phyloP scores from a whole-genome alignment of 37 sponge, comb jelly and placozoan genomes.

The Tethya wilhelma region DNA sequence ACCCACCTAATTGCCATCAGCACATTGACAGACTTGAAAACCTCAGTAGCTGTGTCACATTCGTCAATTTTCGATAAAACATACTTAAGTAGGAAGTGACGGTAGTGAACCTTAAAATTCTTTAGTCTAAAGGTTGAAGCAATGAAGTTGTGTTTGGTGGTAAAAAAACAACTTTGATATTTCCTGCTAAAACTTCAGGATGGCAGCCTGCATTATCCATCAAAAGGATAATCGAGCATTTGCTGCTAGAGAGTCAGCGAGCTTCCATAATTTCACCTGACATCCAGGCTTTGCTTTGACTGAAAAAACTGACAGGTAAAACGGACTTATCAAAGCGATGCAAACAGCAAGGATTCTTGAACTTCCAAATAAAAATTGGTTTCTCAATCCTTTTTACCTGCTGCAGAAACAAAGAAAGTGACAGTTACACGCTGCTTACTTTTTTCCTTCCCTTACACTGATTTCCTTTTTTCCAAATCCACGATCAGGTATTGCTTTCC shows the following conservation, averaged over 20 bases:
- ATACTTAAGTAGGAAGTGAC: slow-evolving; percentile 26
- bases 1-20: slow-evolving; percentile 69
- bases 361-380: slow-evolving; percentile 32
- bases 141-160: slow-evolving; percentile 53
- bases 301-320: slow-evolving; percentile 49
- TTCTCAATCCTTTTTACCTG: slow-evolving; percentile 53
- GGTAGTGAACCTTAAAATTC: slow-evolving; percentile 54
- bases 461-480: slow-evolving; percentile 72
- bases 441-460: no score
- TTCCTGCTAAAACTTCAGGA: slow-evolving; percentile 3
- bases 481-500: slow-evolving; percentile 66
- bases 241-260: background rate
- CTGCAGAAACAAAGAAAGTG: slow-evolving; percentile 70
- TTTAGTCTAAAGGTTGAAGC: slow-evolving; percentile 59
- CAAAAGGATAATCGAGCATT: background rate
- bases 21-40: slow-evolving; percentile 62
- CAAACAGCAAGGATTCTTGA: slow-evolving; percentile 49
- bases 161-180: slow-evolving; percentile 36
- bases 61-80: slow-evolving; percentile 56
- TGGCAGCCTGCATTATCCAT: slow-evolving; percentile 29
- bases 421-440: slow-evolving; percentile 57
- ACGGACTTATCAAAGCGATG: slow-evolving; percentile 34
- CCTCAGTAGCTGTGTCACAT: slow-evolving; percentile 38
- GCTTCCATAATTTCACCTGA: slow-evolving; percentile 17
- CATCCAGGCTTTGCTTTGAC: slow-evolving; percentile 71